Base-by-base conservation (phyloP, 2,113 vertebrate genomes). In the Pseudonaja textilis region DNA sequence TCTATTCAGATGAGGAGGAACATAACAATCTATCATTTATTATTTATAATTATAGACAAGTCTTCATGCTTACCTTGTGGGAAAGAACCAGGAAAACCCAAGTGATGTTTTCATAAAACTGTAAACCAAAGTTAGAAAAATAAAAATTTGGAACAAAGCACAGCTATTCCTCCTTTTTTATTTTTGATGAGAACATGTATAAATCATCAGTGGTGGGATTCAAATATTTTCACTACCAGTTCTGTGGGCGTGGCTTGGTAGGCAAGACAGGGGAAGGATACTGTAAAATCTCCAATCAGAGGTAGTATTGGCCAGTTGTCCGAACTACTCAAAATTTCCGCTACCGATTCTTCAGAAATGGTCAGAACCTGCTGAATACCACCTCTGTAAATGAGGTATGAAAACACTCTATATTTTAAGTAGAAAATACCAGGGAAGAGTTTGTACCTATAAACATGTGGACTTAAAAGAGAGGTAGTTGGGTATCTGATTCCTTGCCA, bases 51-150 rank as follows among this genome's bases (percentile, higher is more conserved):
- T 20, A 0, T 1, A 95, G 92, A 93, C 95, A 89, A 95, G 54
- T 93, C 93, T 29, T 20, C 42, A 25, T 56, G 90, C 95, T 96
- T 96, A 96, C 96, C 96, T 96, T 96, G 94, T 94, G 94, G 94
- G 96, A 96, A 56, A 90, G 95, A 92, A 91, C 93, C 90, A 94
- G 94, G 92, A 92, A 29, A 47, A 18, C 10, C 57, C 88, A 89
- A 90, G 55, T 50, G 92, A 26, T 92, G 56, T 20, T 55, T 94
- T 93, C 89, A 64, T 92, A 93, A 93, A 94, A 88, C 89, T 25
- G 85, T 93, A 64, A 89, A 55, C 91, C 94, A 94, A 95, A 96
- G 91, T 92, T 69, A 34, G 52, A 88, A 52, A 29, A 93, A 94
- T 81, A 87, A 93, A 95, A 50, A 47, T 89, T 34, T 93, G 25